A percentile compares a stretch with the other conserved stretches of the same genome.
These are phyloP conservation scores for Oreochromis mossambicus DNA, from an alignment of 2,797 vertebrate genomes.

Conservation along the genomic window DNA sequence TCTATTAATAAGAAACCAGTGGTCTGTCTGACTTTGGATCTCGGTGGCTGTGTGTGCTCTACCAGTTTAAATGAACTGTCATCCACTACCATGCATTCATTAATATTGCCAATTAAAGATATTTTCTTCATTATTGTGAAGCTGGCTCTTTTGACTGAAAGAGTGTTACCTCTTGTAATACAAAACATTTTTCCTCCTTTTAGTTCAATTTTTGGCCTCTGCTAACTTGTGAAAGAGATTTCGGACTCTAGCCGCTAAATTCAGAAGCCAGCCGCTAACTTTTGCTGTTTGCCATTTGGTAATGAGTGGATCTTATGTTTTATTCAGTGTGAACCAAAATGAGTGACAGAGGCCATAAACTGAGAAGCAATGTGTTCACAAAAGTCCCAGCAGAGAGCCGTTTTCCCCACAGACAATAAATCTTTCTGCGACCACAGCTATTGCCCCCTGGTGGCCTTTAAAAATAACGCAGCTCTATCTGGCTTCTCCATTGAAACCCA, in stretches of 20 bases:
- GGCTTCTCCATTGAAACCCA: not conserved
- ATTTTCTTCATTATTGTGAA: not conserved
- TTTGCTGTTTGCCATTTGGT: not conserved
- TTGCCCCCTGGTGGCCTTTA: not conserved
- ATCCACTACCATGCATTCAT: not conserved
- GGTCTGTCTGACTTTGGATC: not conserved
- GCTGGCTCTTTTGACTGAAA: not conserved
- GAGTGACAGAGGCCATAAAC: not conserved
- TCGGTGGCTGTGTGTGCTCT: not conserved
- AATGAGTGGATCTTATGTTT: not conserved
- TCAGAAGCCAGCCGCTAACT: not conserved
- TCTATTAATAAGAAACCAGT: not conserved
- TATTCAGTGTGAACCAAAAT: not conserved
- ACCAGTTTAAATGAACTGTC: accelerated
- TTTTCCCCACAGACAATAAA: not conserved
- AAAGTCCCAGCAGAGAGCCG: not conserved
- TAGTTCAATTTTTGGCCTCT: not conserved
- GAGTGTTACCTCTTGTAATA: not conserved
- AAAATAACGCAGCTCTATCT: not conserved
- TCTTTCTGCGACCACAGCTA: not conserved
- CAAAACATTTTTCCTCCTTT: not conserved
- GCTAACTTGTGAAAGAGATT: not conserved
- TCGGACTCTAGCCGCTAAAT: not conserved
- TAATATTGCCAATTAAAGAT: not conserved
- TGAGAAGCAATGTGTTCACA: not conserved